Evolutionary conservation across 2,113 vertebrate genomes (phyloP).

Genomic region (Callospermophilus lateralis): DNA sequence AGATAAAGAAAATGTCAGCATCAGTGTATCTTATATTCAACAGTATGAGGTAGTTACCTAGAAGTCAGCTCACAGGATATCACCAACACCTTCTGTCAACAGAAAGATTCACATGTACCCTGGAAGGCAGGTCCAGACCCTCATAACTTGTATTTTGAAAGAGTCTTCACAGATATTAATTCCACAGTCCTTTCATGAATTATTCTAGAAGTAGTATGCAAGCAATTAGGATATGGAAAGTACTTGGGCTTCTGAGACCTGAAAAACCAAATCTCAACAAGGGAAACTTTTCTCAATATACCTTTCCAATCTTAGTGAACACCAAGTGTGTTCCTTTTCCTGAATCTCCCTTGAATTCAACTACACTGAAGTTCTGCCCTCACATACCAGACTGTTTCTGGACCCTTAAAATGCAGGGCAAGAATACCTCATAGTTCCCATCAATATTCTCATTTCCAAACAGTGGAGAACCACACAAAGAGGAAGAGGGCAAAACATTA

Average conservation of each 20-base stretch:
- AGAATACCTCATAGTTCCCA: not conserved
- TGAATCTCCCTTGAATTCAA: constrained; percentile 42
- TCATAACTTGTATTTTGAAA: constrained; percentile 59
- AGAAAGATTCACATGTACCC: not conserved
- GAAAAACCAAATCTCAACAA: not conserved
- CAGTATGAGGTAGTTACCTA: not conserved
- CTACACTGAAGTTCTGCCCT: constrained; percentile 21
- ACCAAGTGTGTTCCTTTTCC: not conserved
- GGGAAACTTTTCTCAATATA: not conserved
- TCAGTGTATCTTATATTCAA: not conserved
- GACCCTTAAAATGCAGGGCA: not conserved
- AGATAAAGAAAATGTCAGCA: constrained; percentile 36
- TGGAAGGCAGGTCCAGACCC: not conserved
- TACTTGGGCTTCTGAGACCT: not conserved
- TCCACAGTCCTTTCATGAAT: not conserved
- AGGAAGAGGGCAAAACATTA: not conserved
- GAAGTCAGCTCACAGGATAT: not conserved
- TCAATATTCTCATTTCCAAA: not conserved
- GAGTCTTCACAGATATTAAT: constrained; percentile 46
- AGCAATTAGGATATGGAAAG: not conserved
- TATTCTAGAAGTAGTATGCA: constrained; percentile 50
- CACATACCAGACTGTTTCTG: not conserved
- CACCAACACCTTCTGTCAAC: not conserved
- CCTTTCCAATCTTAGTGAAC: not conserved
- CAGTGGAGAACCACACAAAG: not conserved